phyloP scores from a whole-genome alignment of 2,888 invertebrate species.

The Ophioninae sp. region DNA sequence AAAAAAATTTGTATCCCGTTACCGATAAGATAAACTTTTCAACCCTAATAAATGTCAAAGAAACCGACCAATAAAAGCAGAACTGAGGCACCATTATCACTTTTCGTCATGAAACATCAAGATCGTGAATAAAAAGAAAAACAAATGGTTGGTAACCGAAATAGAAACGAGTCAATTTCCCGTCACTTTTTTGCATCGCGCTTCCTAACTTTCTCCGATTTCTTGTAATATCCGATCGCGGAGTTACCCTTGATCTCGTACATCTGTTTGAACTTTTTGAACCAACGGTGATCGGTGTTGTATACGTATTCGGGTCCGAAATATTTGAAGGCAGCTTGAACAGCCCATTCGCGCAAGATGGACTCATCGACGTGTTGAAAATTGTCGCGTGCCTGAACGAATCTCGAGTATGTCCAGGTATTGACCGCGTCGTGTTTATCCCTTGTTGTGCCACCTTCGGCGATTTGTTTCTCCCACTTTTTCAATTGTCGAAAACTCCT shows the following conservation, averaged over 20 bases:
- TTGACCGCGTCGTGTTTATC: conserved; percentile 30
- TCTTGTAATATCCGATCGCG: conserved; percentile 16
- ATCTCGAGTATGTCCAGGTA: conserved; percentile 17
- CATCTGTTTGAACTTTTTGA: neutral
- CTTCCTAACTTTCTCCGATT: neutral
- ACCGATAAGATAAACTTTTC: neutral
- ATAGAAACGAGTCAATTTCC: neutral
- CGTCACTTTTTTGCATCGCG: neutral
- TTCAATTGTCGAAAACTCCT: conserved; percentile 22
- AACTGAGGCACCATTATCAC: neutral
- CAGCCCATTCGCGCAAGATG: conserved; percentile 1
- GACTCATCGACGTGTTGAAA: neutral
- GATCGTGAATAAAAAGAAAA: neutral
- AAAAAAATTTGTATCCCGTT: neutral
- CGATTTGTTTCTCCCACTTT: conserved; percentile 28
- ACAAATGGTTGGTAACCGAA: neutral
- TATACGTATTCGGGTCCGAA: neutral
- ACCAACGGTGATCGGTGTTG: conserved; percentile 2
- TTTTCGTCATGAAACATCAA: neutral
- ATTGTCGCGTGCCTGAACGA: conserved; percentile 16
- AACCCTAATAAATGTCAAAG: neutral
- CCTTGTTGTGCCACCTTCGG: conserved; percentile 6
- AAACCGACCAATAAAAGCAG: neutral
- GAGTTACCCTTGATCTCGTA: conserved; percentile 26
- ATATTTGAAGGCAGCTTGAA: conserved; percentile 5